Evolutionary conservation across 1,140 invertebrate genomes (phyloP), one percentile per base, ranked within the genome.

Genomic region (Notospermus geniculatus): DNA sequence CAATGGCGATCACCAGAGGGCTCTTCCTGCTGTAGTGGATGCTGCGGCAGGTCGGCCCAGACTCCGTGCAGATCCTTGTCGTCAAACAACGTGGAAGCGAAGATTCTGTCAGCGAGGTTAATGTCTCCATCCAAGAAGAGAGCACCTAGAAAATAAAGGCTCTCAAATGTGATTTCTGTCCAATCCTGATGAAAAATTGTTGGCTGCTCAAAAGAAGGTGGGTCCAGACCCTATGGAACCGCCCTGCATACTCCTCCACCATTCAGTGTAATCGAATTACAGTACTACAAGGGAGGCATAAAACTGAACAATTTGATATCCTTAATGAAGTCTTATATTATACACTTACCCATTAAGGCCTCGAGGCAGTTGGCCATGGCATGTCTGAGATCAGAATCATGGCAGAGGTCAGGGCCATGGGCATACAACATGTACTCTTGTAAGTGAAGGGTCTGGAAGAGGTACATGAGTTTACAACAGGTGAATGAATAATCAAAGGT

Each of bases 301-400:
- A n/a, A n/a, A n/a, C n/a, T n/a, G n/a, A n/a, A n/a, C n/a, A n/a
- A n/a, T n/a, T n/a, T n/a, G n/a, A n/a, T n/a, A n/a, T n/a, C n/a
- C n/a, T n/a, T n/a, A n/a, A n/a, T n/a, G n/a, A n/a, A n/a, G n/a
- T n/a, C n/a, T n/a, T n/a, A n/a, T n/a, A n/a, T n/a, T n/a, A n/a
- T n/a, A 19, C 17, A 60, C 69, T 59, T 68, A 80, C 93, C 96
- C 92, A 99, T 96, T 13, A 99, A 80, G 1, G 97, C 97, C 81
- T 99, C 97, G 84, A 99, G 98, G 76, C 95, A 97, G 83, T 99
- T 99, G 7, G 97, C 97, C 93, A 98, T 97, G 0, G 97, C 97
- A 84, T 82, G 77, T 58, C 73, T 73, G 88, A 98, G 83, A 76
- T 98, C 96, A 43, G 95, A 86, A 80, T 98, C 94, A 71, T 97